Percentiles rank a stretch among this genome's conserved stretches.
Evolutionary conservation across 2,797 vertebrate genomes (phyloP).

Genomic region (Propithecus perrieri): DNA sequence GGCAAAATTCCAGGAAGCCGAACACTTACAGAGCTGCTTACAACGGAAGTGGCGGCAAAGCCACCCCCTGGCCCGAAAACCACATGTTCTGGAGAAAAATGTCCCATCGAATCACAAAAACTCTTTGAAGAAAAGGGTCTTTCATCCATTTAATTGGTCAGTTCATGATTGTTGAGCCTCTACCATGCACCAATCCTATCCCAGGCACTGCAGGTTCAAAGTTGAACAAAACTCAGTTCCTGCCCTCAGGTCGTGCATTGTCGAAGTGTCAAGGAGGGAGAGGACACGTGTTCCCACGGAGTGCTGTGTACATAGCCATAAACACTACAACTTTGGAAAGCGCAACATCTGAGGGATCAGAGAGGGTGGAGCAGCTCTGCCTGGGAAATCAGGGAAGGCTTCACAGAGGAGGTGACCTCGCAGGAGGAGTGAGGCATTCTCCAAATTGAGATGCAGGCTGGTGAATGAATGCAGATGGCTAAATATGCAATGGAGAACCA

Average conservation of each 20-base stretch:
- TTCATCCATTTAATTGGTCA: neutral
- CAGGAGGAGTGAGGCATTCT: neutral
- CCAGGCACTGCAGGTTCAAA: neutral
- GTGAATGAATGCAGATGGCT: neutral
- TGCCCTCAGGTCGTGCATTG: too few relatives aligned
- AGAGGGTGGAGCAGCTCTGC: neutral
- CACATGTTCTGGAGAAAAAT: slow-evolving; percentile 13
- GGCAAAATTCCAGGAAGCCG: slow-evolving; percentile 56
- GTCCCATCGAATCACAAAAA: neutral
- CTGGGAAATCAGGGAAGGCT: neutral
- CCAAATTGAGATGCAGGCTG: neutral
- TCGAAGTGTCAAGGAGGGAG: neutral
- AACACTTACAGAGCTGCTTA: slow-evolving; percentile 45
- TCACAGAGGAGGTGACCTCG: neutral
- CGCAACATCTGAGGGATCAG: neutral
- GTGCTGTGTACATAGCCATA: neutral
- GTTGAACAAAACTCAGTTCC: neutral
- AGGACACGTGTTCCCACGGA: accelerated
- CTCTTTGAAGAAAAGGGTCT: neutral
- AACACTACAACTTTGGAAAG: neutral
- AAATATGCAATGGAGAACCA: neutral
- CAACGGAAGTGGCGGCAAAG: neutral
- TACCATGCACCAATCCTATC: neutral
- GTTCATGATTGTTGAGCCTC: neutral
- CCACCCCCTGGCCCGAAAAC: neutral